Evolutionary conservation across 2,888 invertebrate genomes (phyloP).

Genomic region (Nezara viridula): DNA sequence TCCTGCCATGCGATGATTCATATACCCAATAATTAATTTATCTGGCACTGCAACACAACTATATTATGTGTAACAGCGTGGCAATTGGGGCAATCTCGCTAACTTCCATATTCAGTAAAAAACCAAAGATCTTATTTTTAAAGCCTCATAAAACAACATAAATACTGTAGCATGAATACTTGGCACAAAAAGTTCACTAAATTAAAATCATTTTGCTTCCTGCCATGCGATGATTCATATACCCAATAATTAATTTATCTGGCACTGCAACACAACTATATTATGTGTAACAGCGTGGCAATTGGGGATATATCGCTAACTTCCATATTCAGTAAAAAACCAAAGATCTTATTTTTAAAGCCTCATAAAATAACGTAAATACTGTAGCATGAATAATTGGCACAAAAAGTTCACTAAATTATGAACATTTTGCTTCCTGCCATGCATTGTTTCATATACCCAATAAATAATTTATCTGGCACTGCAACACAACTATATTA

Average conservation of each 20-base stretch:
- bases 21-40: conserved; percentile 1
- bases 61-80: conserved; percentile 26
- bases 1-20: conserved; percentile 49
- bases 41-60: conserved; percentile 41
- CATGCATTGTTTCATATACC: conserved; percentile 48
- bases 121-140: too few species aligned
- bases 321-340: neutral
- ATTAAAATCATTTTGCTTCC: too few species aligned
- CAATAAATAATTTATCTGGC: conserved; percentile 4
- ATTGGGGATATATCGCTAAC: neutral
- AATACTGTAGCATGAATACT: neutral
- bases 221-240: conserved; percentile 43
- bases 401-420: conserved; percentile 20
- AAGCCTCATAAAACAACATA: too few species aligned
- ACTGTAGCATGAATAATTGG: conserved; percentile 5
- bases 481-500: conserved; percentile 11
- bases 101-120: neutral
- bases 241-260: neutral
- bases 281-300: conserved; percentile 41
- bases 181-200: conserved; percentile 22
- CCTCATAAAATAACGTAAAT: too few species aligned
- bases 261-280: conserved; percentile 33
- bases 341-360: too few species aligned
- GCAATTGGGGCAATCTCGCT: neutral
- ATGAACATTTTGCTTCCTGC: too few species aligned